Base-by-base conservation (phyloP, 2,113 vertebrate genomes). In the Heptranchias perlo region DNA sequence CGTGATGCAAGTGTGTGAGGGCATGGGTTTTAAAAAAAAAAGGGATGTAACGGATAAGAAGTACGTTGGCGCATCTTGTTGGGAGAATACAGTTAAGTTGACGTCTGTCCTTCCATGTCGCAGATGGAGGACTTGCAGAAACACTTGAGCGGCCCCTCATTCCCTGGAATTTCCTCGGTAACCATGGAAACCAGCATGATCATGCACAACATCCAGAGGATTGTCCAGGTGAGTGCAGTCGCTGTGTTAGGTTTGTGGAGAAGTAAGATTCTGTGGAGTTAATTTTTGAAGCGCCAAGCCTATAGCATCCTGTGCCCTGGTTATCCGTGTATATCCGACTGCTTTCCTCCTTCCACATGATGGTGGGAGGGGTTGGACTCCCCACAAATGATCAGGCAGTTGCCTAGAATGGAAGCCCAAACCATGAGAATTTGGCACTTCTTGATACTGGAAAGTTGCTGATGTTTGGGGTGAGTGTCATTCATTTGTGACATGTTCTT, bases 101-200 rank as follows among this genome's bases (percentile, higher is more conserved):
- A 96, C 61, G 25, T 39, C 54, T 35, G 39, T 39, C 31, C 31
- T 82, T 52, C 0, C n/a, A 7, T 87, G n/a, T 95, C 96, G 73
- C 97, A 99, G 99, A 97, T 99, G 21, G 98, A 99, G 89, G 98
- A 98, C 96, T 96, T 99, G 64, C 98, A 99, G 96, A 99, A 98
- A 96, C 98, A 98, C 0, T 87, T 97, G 54, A 97, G 97, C 44
- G 97, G 97, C 52, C 97, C 98, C 7, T 96, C 98, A 1, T 96
- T 98, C 93, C 98, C 98, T 58, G 97, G 97, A 16, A 97, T 98
- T 96, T 98, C 98, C 3, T 98, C 97, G 0, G 98, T 99, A 78
- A 98, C 99, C 0, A 98, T 99, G 99, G 99, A 99, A 97, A 98
- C 99, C 0, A 98, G 98, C 96, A 98, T 99, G 99, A 98, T 99